Conservation (phyloP, 2,888 invertebrate species). For the Microplitis manilae region DNA sequence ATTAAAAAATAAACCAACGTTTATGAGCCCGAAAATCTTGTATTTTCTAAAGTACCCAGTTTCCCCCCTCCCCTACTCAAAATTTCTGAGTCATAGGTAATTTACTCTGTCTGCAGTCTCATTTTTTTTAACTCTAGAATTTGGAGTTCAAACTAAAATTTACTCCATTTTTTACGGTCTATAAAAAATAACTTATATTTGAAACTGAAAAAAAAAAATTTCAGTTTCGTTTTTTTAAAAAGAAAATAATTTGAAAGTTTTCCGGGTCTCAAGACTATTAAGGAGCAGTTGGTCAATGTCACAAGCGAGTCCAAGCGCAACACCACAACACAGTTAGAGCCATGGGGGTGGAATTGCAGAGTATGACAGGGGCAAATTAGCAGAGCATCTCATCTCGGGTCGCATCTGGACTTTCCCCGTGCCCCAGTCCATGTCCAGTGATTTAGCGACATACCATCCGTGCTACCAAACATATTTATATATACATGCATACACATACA, state of each 20-base stretch:
- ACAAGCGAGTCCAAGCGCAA: conserved; percentile 25
- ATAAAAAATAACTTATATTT: too few species aligned
- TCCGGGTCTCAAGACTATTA: conserved; percentile 29
- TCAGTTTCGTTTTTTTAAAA: background rate
- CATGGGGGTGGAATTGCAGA: conserved; percentile 35
- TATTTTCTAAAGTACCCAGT: too few species aligned
- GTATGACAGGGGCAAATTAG: conserved; percentile 60
- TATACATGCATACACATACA: conserved; percentile 52
- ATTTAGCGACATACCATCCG: conserved; percentile 56
- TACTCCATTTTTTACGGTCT: too few species aligned
- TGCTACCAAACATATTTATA: background rate
- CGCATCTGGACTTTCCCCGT: conserved; percentile 65
- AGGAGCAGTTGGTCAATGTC: conserved; percentile 45
- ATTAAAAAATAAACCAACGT: too few species aligned
- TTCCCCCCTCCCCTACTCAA: too few species aligned
- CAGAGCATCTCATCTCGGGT: conserved; percentile 59
- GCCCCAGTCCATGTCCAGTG: conserved; percentile 64
- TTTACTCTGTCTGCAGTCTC: too few species aligned
- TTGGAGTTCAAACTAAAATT: too few species aligned
- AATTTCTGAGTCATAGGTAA: too few species aligned
- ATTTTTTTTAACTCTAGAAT: too few species aligned
- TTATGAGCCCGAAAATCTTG: too few species aligned
- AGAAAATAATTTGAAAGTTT: conserved; percentile 4
- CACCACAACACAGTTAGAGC: conserved; percentile 16
- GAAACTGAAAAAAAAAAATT: too few species aligned